These are phyloP conservation scores for Orestias chungarensis DNA, from an alignment of 2,797 vertebrate genomes.

Conservation along the genomic window DNA sequence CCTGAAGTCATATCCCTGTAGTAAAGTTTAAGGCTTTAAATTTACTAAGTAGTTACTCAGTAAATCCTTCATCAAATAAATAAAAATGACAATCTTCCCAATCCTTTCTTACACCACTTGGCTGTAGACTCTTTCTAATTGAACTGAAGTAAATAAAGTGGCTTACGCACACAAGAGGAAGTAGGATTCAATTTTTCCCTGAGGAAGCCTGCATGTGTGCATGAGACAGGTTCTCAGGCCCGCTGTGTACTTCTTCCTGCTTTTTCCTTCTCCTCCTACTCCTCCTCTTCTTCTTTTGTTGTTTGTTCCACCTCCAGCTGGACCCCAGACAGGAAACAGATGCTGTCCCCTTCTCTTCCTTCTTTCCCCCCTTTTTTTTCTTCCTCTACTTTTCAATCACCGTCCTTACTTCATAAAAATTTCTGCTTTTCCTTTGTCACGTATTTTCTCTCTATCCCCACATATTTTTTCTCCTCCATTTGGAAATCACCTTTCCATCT, in stretches of 20 bases:
- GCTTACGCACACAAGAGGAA: conserved; percentile 45
- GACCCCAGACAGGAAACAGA: conserved; percentile 90
- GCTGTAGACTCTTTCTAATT: neutral
- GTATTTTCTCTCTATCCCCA: conserved; percentile 5
- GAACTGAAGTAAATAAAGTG: conserved; percentile 8
- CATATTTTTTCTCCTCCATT: conserved; percentile 8
- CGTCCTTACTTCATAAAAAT: conserved; percentile 36
- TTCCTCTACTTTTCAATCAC: conserved; percentile 41
- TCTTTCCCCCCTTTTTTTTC: conserved; percentile 60
- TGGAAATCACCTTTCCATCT: neutral
- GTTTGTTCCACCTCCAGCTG: conserved; percentile 82
- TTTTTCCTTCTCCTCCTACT: conserved; percentile 37
- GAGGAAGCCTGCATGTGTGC: conserved; percentile 53
- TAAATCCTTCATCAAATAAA: neutral
- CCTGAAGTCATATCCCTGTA: neutral
- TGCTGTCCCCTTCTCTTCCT: conserved; percentile 84
- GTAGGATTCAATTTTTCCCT: conserved; percentile 57
- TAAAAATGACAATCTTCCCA: neutral
- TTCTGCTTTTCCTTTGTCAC: conserved; percentile 5
- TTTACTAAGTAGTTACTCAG: neutral
- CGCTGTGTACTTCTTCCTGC: conserved; percentile 57
- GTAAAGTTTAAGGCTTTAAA: neutral
- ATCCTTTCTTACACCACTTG: neutral
- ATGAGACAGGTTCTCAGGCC: conserved; percentile 68
- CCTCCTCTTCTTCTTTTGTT: conserved; percentile 61